These are phyloP conservation scores for Drosophila ercepeae DNA, from an alignment of 1,140 invertebrate species.

Conservation along the genomic window DNA sequence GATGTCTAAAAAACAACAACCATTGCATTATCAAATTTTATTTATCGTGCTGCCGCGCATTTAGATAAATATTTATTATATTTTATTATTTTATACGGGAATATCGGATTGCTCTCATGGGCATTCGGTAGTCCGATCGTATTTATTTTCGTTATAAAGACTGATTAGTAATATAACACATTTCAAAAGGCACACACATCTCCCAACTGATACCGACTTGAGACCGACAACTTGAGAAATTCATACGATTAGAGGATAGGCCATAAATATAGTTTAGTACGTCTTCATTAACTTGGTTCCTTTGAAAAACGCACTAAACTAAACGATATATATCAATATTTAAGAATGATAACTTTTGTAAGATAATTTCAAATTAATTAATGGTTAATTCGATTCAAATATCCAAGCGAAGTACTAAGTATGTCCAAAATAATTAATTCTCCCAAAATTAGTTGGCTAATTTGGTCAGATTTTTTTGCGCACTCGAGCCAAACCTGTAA, in stretches of 20 bases:
- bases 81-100: constrained; percentile 8
- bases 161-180: constrained; percentile 73
- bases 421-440: constrained; percentile 10
- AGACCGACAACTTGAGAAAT: constrained; percentile 24
- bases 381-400: constrained; percentile 38
- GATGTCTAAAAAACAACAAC: neutral
- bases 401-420: constrained; percentile 52
- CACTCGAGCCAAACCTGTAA: constrained; percentile 51
- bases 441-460: constrained; percentile 23
- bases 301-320: constrained; percentile 73
- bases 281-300: constrained; percentile 72
- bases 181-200: constrained; percentile 31
- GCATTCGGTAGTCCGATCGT: constrained; percentile 23
- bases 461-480: constrained; percentile 41
- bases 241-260: constrained; percentile 54
- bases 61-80: constrained; percentile 32
- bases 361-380: constrained; percentile 74
- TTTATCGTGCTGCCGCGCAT: constrained; percentile 14
- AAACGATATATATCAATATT: constrained; percentile 41
- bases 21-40: constrained; percentile 5
- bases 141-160: constrained; percentile 76
- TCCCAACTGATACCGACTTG: constrained; percentile 1
- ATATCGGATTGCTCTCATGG: constrained; percentile 14
- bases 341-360: constrained; percentile 68
- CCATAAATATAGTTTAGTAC: constrained; percentile 53